These are phyloP conservation scores for Halcyon smyrnensis DNA, from an alignment of 2,797 vertebrate species.

Conservation along the genomic window DNA sequence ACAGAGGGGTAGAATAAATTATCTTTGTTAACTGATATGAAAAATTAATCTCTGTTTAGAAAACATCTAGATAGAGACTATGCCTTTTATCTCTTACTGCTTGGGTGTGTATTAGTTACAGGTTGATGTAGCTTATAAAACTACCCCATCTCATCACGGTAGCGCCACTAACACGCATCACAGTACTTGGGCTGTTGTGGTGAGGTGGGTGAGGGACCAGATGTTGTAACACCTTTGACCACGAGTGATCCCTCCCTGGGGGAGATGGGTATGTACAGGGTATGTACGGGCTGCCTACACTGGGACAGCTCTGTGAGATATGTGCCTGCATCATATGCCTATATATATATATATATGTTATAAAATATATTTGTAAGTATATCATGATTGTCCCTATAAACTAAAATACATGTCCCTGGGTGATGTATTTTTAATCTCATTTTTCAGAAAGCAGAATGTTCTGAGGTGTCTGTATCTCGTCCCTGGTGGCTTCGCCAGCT, in stretches of 20 bases:
- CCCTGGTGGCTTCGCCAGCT: fast-evolving
- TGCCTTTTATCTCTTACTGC: background rate
- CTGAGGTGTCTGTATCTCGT: no score
- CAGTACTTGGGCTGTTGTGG: background rate
- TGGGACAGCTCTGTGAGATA: fast-evolving
- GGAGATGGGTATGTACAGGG: no score
- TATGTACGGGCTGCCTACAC: fast-evolving
- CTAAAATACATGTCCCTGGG: fast-evolving
- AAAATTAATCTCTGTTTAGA: background rate
- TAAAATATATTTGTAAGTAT: background rate
- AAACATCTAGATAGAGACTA: background rate
- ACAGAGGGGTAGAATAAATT: background rate
- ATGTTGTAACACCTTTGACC: background rate
- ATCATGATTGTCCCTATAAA: fast-evolving
- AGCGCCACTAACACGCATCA: fast-evolving
- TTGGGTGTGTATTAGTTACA: fast-evolving
- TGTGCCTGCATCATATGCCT: no score
- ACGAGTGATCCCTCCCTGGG: background rate
- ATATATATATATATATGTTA: no score
- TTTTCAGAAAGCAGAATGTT: fast-evolving
- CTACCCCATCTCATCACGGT: no score
- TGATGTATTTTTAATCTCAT: background rate
- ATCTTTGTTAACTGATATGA: background rate
- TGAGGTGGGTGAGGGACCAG: background rate
- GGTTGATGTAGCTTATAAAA: background rate